Conservation (phyloP, 1,140 invertebrate species). For the Solen grandis region DNA sequence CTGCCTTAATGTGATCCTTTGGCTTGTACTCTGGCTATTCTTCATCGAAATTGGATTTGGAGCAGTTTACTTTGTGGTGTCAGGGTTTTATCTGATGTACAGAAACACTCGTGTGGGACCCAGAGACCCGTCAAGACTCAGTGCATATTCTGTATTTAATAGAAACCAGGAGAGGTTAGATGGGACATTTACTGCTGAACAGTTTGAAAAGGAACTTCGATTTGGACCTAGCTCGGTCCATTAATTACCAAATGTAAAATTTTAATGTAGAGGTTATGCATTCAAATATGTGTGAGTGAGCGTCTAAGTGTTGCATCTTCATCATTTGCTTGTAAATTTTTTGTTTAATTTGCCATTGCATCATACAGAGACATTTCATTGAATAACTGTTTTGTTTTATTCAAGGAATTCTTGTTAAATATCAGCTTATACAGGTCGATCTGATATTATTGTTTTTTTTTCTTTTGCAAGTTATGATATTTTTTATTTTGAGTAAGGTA, state of each 20-base stretch:
- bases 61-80: conserved; percentile 92
- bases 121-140: conserved; percentile 87
- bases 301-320: conserved; percentile 12
- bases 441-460: no score
- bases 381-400: no score
- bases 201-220: conserved; percentile 92
- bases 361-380: no score
- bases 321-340: not conserved
- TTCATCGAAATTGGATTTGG: conserved; percentile 93
- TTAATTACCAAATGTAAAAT: not conserved
- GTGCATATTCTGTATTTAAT: conserved; percentile 99
- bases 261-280: not conserved
- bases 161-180: conserved; percentile 94
- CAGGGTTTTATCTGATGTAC: conserved; percentile 90
- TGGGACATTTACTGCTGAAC: conserved; percentile 96
- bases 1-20: conserved; percentile 82
- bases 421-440: no score
- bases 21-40: conserved; percentile 85
- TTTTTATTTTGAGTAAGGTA: no score
- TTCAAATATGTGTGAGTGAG: not conserved
- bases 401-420: no score
- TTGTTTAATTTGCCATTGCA: no score
- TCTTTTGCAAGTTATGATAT: no score
- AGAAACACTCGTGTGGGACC: conserved; percentile 87
- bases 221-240: conserved; percentile 64